Percentiles rank a stretch among this genome's conserved stretches.
phyloP scores from a whole-genome alignment of 1,140 invertebrate species.

The Saccostrea echinata region DNA sequence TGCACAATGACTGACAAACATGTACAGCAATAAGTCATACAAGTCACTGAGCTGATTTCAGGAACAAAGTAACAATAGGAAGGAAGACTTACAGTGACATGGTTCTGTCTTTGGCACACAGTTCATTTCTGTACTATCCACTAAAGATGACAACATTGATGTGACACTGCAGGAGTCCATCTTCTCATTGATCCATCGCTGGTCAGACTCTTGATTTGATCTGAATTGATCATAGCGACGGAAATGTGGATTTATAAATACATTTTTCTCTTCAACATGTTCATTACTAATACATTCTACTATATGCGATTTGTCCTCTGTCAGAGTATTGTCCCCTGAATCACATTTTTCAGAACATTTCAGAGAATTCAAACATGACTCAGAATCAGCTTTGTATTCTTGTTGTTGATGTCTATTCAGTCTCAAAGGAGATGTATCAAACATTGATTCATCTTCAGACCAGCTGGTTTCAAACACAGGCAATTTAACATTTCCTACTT shows the following conservation, averaged over 20 bases:
- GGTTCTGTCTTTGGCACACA: neutral
- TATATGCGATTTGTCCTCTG: neutral
- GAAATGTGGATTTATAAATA: neutral
- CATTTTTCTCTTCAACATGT: neutral
- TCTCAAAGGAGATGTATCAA: neutral
- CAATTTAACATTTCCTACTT: neutral
- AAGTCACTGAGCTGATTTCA: too few relatives aligned
- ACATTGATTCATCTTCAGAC: neutral
- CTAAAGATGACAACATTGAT: neutral
- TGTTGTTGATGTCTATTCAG: neutral
- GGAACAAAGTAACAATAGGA: neutral
- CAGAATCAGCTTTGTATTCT: neutral
- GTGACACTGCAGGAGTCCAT: neutral
- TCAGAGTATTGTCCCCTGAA: neutral
- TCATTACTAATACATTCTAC: neutral
- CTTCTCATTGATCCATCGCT: neutral
- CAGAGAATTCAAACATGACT: neutral
- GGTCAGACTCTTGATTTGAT: neutral
- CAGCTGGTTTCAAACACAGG: constrained; percentile 21
- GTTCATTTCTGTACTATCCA: neutral
- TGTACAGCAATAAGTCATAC: too few relatives aligned
- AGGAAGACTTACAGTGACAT: neutral
- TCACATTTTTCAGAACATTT: neutral
- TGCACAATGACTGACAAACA: too few relatives aligned
- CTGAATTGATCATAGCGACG: neutral